A percentile compares a stretch with the other conserved stretches of the same genome.
Conservation (phyloP, 2,888 invertebrate species). For the Palloptera scutellata region DNA sequence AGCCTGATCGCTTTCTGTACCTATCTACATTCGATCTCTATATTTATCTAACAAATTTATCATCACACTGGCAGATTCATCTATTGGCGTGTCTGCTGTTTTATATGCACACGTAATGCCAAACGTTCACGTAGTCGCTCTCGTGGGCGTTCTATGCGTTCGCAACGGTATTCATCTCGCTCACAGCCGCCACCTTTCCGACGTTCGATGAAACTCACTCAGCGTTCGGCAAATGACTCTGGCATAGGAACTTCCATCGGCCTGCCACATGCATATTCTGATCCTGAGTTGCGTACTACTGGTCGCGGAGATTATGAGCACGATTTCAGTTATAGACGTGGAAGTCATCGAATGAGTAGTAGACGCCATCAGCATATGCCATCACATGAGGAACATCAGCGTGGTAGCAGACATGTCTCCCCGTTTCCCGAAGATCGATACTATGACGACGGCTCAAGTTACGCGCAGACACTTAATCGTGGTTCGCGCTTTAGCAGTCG, state of each 20-base stretch:
- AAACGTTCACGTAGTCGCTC: conserved; percentile 63
- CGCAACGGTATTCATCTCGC: conserved; percentile 54
- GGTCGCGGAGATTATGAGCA: conserved; percentile 49
- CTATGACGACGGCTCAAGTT: conserved; percentile 40
- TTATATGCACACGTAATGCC: conserved; percentile 84
- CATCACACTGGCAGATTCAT: conserved; percentile 70
- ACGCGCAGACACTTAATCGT: conserved; percentile 52
- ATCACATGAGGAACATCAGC: conserved; percentile 22
- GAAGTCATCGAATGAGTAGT: conserved; percentile 40
- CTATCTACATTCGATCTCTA: neutral
- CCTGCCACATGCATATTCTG: conserved; percentile 74
- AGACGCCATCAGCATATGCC: conserved; percentile 40
- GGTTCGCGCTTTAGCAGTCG: conserved; percentile 56
- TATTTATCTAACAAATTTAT: neutral
- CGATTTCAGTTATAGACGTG: conserved; percentile 51
- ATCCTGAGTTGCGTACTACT: conserved; percentile 71
- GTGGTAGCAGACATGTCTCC: conserved; percentile 40
- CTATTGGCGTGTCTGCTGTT: conserved; percentile 94
- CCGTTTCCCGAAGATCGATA: conserved; percentile 47
- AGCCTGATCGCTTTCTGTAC: neutral
- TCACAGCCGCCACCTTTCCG: conserved; percentile 66
- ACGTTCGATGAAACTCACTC: conserved; percentile 69
- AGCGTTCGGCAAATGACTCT: conserved; percentile 70
- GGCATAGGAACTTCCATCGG: conserved; percentile 68
- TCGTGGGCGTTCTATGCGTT: conserved; percentile 48